Percentiles rank a stretch among this genome's conserved stretches.
phyloP scores from a whole-genome alignment of 2,797 vertebrate species.

The Peromyscus eremicus region DNA sequence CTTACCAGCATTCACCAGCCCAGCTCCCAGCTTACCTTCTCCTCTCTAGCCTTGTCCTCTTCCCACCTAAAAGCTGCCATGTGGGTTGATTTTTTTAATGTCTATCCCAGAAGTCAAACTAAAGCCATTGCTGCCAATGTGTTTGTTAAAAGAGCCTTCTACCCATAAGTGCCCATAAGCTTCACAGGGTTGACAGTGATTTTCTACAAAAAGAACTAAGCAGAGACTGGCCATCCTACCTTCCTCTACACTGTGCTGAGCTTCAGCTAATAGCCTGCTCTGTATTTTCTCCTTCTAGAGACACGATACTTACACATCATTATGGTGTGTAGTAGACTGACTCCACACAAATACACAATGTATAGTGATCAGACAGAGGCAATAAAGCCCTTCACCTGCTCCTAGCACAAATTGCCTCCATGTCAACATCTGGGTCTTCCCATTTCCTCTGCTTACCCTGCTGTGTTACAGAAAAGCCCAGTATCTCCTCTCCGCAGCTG shows the following conservation, averaged over 20 bases:
- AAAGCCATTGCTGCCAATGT: not conserved
- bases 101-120: not conserved
- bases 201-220: slow-evolving; percentile 31
- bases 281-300: not conserved
- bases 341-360: no score
- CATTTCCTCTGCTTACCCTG: not conserved
- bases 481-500: not conserved
- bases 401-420: not conserved
- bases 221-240: not conserved
- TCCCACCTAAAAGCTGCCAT: not conserved
- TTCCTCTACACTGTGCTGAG: not conserved
- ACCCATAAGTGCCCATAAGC: not conserved
- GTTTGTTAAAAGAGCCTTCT: not conserved
- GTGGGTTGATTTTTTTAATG: not conserved
- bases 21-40: not conserved
- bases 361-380: not conserved
- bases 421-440: not conserved
- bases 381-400: not conserved
- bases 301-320: not conserved
- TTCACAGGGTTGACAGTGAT: not conserved
- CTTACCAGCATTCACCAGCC: not conserved
- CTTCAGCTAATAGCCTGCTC: not conserved
- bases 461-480: not conserved
- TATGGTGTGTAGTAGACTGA: not conserved
- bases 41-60: not conserved